Evolutionary conservation across 30 jellyfish, hydroid and myxozoan genomes (phyloP).

Genomic region (Aurelia aurita): DNA sequence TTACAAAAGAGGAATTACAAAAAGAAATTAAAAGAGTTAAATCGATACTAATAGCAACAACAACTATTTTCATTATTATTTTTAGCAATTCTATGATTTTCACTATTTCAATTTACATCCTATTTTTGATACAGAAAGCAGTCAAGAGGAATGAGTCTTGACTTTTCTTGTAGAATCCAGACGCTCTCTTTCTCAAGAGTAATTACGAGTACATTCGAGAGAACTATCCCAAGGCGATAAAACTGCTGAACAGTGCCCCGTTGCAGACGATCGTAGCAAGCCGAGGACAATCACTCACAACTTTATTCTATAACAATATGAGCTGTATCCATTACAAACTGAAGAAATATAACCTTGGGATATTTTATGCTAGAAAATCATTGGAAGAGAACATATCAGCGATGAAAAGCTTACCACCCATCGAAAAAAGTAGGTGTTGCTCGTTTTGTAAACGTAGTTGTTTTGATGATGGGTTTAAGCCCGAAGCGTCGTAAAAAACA

Average conservation of each 20-base stretch:
- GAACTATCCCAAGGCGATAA: constrained; percentile 89
- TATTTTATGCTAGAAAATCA: constrained; percentile 81
- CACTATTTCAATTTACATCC: no score
- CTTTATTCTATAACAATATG: constrained; percentile 88
- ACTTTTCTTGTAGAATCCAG: constrained; percentile 92
- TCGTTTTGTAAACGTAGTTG: no score
- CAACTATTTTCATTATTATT: no score
- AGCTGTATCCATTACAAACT: constrained; percentile 79
- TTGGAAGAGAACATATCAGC: constrained; percentile 85
- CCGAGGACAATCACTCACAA: constrained; percentile 77
- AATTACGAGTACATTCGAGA: constrained; percentile 84
- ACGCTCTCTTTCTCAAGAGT: constrained; percentile 89
- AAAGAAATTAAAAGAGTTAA: no score
- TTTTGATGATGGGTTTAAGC: no score
- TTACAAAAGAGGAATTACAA: no score
- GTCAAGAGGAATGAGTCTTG: no score
- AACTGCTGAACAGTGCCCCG: constrained; percentile 84
- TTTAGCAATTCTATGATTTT: no score
- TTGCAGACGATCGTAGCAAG: constrained; percentile 46
- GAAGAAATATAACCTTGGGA: constrained; percentile 85
- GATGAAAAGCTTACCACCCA: constrained; percentile 88
- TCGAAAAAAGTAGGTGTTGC: constrained; percentile 84
- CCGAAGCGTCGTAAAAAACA: no score
- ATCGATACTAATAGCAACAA: no score
- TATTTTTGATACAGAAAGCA: no score